phyloP scores from a whole-genome alignment of 2,888 invertebrate species.

The Agriopis aurantiaria region DNA sequence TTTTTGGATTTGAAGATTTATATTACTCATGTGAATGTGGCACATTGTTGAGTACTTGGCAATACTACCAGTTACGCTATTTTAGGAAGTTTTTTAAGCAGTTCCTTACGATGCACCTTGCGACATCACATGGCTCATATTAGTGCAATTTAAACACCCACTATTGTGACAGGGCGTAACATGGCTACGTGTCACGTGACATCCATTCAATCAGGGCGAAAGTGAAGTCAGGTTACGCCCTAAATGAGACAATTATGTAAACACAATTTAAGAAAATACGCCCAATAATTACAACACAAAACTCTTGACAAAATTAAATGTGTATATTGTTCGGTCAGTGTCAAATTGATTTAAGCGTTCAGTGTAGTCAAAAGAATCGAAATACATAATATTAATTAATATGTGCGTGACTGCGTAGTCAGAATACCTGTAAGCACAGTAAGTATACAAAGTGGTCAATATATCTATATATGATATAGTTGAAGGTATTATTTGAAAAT shows the following conservation, averaged over 20 bases:
- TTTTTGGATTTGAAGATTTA: constrained; percentile 25
- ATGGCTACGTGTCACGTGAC: background rate
- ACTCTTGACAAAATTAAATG: too few relatives aligned
- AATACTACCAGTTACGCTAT: constrained; percentile 28
- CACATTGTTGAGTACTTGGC: constrained; percentile 25
- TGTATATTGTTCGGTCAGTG: too few relatives aligned
- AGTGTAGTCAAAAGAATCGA: too few relatives aligned
- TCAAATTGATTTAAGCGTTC: too few relatives aligned
- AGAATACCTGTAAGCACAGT: too few relatives aligned
- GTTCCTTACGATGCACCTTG: constrained; percentile 1
- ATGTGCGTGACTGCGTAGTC: too few relatives aligned
- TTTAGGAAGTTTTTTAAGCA: constrained; percentile 11
- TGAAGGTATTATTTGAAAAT: too few relatives aligned
- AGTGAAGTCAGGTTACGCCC: background rate
- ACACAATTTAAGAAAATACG: background rate
- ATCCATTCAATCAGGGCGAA: background rate
- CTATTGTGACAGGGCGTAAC: background rate
- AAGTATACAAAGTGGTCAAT: too few relatives aligned
- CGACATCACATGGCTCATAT: background rate
- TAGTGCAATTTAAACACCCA: background rate
- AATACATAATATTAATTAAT: too few relatives aligned
- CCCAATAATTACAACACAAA: background rate
- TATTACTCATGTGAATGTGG: constrained; percentile 13
- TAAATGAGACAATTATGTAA: background rate
- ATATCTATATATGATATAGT: too few relatives aligned